Percentiles rank a stretch among this genome's conserved stretches.
Conservation (phyloP, 2,797 vertebrate genomes). For the Takifugu rubripes region DNA sequence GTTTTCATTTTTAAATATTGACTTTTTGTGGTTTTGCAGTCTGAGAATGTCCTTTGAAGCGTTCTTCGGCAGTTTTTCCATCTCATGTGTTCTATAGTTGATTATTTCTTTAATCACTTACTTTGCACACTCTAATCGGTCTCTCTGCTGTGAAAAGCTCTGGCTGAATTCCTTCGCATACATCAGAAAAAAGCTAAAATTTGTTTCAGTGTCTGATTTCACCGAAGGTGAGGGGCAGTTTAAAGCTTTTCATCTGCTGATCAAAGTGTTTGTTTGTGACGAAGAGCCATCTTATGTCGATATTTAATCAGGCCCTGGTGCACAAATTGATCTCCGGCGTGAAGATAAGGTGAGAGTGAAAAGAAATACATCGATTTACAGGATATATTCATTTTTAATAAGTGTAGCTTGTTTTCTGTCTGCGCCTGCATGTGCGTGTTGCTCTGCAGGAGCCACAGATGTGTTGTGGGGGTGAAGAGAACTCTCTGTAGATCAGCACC, state of each 20-base stretch:
- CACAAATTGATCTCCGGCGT: slow-evolving; percentile 49
- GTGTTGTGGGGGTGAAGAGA: slow-evolving; percentile 2
- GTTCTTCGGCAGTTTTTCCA: too few relatives aligned
- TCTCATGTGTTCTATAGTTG: too few relatives aligned
- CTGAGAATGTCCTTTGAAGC: too few relatives aligned
- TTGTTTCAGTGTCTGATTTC: slow-evolving; percentile 39
- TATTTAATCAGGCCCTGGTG: slow-evolving; percentile 55
- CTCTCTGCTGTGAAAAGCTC: too few relatives aligned
- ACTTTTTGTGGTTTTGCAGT: neutral
- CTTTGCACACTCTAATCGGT: too few relatives aligned
- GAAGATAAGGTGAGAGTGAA: slow-evolving; percentile 34
- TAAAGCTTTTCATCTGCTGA: slow-evolving; percentile 41
- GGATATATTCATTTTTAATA: slow-evolving; percentile 22
- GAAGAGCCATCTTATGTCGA: slow-evolving; percentile 39
- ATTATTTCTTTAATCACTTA: too few relatives aligned
- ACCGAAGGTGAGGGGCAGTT: slow-evolving; percentile 41
- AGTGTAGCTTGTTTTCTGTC: slow-evolving; percentile 12
- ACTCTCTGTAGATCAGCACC: slow-evolving; percentile 46
- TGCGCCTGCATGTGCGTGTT: neutral
- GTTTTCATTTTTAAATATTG: slow-evolving; percentile 4
- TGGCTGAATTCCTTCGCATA: too few relatives aligned
- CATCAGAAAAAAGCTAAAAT: too few relatives aligned
- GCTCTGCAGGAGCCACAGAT: neutral
- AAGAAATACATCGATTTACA: neutral
- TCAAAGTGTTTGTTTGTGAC: slow-evolving; percentile 45